Evolutionary conservation across 2,113 vertebrate genomes (phyloP).

Genomic region (Porphyrio hochstetteri): DNA sequence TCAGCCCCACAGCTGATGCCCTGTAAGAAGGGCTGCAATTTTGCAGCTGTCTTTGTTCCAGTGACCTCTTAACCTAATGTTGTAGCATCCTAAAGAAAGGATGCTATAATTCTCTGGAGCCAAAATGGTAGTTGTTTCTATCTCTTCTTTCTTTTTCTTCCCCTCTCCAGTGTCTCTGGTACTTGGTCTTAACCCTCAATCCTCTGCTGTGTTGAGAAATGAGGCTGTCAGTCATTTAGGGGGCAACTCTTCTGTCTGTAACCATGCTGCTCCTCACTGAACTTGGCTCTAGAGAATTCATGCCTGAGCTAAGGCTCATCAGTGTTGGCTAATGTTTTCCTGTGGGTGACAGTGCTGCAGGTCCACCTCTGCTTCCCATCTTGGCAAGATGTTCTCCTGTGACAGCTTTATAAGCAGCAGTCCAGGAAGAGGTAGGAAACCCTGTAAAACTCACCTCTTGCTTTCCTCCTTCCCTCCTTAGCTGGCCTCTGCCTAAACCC

Average conservation of each 20-base stretch:
- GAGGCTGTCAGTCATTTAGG: not conserved
- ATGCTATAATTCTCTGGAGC: not conserved
- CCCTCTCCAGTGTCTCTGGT: not conserved
- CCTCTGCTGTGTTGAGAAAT: not conserved
- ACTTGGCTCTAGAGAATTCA: not conserved
- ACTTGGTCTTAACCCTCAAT: not conserved
- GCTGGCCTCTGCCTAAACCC: not conserved
- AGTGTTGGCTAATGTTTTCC: not conserved
- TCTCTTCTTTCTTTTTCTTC: too few relatives aligned
- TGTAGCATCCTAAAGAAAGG: not conserved
- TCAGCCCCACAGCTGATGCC: not conserved
- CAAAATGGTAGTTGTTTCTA: not conserved
- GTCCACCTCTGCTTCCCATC: not conserved
- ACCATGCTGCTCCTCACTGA: not conserved
- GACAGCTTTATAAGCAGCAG: not conserved
- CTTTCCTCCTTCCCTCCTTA: not conserved
- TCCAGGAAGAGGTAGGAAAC: not conserved
- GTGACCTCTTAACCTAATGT: not conserved
- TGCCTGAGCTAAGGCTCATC: not conserved
- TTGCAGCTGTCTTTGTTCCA: not conserved
- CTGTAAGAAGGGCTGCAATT: not conserved
- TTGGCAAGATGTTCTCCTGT: not conserved
- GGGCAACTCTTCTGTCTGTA: not conserved
- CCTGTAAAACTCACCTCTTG: not conserved
- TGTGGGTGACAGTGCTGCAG: not conserved